These are phyloP conservation scores for Litoditis marina DNA, from an alignment of 2,888 invertebrate species.

Conservation along the genomic window DNA sequence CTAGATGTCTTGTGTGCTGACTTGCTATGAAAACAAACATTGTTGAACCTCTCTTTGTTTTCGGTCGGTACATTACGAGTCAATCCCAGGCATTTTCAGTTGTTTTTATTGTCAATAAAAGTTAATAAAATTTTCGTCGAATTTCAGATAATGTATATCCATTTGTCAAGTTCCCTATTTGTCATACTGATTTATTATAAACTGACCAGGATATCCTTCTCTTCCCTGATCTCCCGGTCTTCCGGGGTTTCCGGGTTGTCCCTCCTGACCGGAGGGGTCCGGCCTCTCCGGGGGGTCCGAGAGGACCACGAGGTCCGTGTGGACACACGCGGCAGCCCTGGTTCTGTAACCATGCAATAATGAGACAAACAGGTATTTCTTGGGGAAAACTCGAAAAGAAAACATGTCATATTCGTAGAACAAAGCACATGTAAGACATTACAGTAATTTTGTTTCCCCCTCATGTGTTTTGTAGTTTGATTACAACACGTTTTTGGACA, in stretches of 20 bases:
- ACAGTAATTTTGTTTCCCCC: neutral
- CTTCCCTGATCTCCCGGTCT: constrained; percentile 45
- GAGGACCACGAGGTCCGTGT: constrained; percentile 50
- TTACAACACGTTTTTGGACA: too few relatives aligned
- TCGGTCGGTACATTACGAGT: too few relatives aligned
- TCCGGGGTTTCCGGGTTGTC: constrained; percentile 49
- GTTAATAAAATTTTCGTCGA: too few relatives aligned
- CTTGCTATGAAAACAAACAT: neutral
- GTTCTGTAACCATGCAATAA: constrained; percentile 14
- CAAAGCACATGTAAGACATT: neutral
- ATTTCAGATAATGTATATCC: too few relatives aligned
- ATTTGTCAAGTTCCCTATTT: too few relatives aligned
- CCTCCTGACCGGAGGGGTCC: constrained; percentile 47
- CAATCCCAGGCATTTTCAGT: too few relatives aligned
- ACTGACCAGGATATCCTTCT: constrained; percentile 46
- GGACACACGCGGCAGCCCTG: constrained; percentile 55
- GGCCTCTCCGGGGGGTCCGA: constrained; percentile 53
- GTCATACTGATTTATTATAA: too few relatives aligned
- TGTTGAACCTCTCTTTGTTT: too few relatives aligned
- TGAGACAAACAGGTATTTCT: neutral
- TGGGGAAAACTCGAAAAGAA: too few relatives aligned
- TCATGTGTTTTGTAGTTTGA: neutral
- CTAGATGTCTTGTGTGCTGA: neutral
- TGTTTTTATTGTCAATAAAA: too few relatives aligned
- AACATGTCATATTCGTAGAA: too few relatives aligned